Conservation (phyloP, 2,888 invertebrate species). For the Dasypogon diadema region DNA sequence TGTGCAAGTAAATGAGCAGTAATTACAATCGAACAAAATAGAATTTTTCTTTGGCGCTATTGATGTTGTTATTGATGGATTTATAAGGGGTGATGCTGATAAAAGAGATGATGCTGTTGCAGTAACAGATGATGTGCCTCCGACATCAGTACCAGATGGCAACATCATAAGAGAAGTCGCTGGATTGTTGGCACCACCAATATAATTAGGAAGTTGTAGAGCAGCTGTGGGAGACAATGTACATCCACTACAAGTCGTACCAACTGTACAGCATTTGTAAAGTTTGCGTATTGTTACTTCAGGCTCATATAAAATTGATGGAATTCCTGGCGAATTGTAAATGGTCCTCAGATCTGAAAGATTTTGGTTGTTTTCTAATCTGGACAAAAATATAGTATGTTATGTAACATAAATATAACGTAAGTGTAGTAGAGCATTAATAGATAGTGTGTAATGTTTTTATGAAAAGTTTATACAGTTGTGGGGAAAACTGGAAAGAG, state of each 20-base stretch:
- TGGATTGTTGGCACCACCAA: conserved; percentile 60
- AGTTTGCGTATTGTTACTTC: conserved; percentile 67
- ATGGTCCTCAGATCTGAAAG: conserved; percentile 69
- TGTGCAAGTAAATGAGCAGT: conserved; percentile 67
- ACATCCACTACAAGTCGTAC: conserved; percentile 48
- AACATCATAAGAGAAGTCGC: conserved; percentile 9
- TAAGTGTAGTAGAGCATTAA: conserved; percentile 27
- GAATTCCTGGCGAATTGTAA: conserved; percentile 55
- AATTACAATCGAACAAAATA: conserved; percentile 65
- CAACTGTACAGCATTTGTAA: conserved; percentile 65
- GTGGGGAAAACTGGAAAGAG: neutral
- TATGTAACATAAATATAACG: conserved; percentile 10
- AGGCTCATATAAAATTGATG: conserved; percentile 62
- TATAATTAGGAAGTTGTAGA: conserved; percentile 64
- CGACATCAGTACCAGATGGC: conserved; percentile 15
- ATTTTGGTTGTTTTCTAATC: conserved; percentile 62
- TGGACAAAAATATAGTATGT: conserved; percentile 20
- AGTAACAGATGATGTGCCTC: conserved; percentile 20
- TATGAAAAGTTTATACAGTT: conserved; percentile 28
- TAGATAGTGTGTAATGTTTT: conserved; percentile 8
- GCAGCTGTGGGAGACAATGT: conserved; percentile 58
- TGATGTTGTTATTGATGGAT: conserved; percentile 24
- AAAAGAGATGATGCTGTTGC: conserved; percentile 44
- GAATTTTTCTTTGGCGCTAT: conserved; percentile 61
- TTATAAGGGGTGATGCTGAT: conserved; percentile 21